Conservation (phyloP, 2,797 vertebrate genomes). For the Takifugu rubripes region DNA sequence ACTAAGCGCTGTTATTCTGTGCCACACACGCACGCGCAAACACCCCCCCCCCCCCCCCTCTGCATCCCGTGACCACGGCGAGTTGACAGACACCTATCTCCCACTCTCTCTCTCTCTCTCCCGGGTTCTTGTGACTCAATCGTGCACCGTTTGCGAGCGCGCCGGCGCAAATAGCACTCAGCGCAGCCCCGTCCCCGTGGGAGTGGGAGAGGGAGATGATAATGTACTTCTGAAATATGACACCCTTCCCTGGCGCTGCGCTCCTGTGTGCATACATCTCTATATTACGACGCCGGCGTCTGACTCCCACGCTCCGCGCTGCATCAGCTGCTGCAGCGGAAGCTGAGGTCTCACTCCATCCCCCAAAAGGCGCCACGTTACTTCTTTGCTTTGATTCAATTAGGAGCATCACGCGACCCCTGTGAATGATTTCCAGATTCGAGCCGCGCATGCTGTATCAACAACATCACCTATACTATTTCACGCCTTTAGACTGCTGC, state of each 20-base stretch:
- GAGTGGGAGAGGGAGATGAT: constrained; percentile 58
- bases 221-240: constrained; percentile 79
- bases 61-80: constrained; percentile 18
- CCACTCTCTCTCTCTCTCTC: constrained; percentile 36
- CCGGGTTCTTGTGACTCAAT: constrained; percentile 63
- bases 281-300: not conserved
- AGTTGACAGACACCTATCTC: constrained; percentile 28
- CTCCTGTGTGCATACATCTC: constrained; percentile 22
- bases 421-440: constrained; percentile 31
- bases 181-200: constrained; percentile 68
- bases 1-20: not conserved
- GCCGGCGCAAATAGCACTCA: constrained; percentile 54
- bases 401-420: constrained; percentile 13
- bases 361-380: constrained; percentile 1
- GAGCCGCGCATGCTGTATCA: constrained; percentile 38
- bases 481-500: constrained; percentile 41
- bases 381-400: constrained; percentile 3
- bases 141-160: constrained; percentile 48
- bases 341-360: not conserved
- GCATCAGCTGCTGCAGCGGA: not conserved
- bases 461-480: constrained; percentile 47
- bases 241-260: constrained; percentile 48
- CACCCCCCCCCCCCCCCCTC: not conserved
- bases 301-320: constrained; percentile 3
- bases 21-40: not conserved